Evolutionary conservation across 2,797 vertebrate genomes (phyloP), one percentile per base, ranked within the genome.

Genomic region (Serranus cabrilla): DNA sequence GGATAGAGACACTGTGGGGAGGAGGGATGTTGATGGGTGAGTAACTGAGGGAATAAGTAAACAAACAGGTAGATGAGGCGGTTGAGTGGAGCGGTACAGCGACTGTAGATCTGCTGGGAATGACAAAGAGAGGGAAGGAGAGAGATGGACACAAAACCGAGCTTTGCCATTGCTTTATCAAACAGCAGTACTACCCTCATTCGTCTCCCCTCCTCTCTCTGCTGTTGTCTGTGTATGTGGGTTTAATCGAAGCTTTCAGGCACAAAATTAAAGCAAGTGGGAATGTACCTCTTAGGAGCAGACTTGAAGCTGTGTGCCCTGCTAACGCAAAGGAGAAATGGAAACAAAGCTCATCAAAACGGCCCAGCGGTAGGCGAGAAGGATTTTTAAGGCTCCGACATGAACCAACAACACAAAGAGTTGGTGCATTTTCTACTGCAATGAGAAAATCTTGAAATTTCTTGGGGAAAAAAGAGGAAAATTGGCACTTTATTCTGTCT

Each of bases 1-100:
- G 51, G 57, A 71, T 13, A 6, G 62, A 64, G 56, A 52, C 57
- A n/a, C 43, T 6, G 76, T 7, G 42, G 59, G 74, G 66, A 61
- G 77, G 73, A 74, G 63, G 47, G 80, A 78, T 76, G 81, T 50
- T 89, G 86, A 86, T 79, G 70, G 86, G 80, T 79, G 71, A 88
- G 76, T 74, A 84, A 86, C 76, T 62, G 68, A 75, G 83, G 82
- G 86, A 88, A 84, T 78, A 78, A 80, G 87, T 87, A 92, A 92
- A 91, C 83, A 91, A 90, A 92, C 80, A 80, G 85, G 86, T 82
- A 88, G 84, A 88, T 82, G 83, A 86, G 72, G 76, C 84, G 74
- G 78, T 88, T 83, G 81, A 91, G 83, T 89, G 85, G 73, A 92
- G 83, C 81, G 55, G 23, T 61, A 60, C 82, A 62, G 39, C 21